Evolutionary conservation across 1,140 invertebrate genomes (phyloP).

Genomic region (Pseudomyrmex cubaensis): DNA sequence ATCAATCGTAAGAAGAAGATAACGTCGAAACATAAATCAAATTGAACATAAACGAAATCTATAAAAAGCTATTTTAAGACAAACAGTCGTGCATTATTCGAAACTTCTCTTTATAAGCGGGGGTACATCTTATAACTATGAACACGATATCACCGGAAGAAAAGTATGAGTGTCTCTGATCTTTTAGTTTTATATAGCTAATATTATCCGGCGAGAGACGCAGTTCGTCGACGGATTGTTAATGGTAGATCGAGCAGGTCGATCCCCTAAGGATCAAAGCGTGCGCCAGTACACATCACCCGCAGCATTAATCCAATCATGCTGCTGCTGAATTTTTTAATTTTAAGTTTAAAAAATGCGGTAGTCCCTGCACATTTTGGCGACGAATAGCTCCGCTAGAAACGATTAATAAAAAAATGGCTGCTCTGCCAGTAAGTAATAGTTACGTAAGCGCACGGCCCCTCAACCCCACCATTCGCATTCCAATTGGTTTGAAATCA

Average conservation of each 20-base stretch:
- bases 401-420: slow-evolving; percentile 26
- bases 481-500: slow-evolving; percentile 58
- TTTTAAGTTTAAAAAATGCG: slow-evolving; percentile 33
- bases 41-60: not conserved
- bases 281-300: slow-evolving; percentile 47
- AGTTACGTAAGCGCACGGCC: slow-evolving; percentile 75
- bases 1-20: slow-evolving; percentile 11
- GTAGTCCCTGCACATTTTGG: slow-evolving; percentile 24
- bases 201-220: slow-evolving; percentile 27
- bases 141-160: slow-evolving; percentile 74
- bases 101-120: slow-evolving; percentile 2
- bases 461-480: slow-evolving; percentile 80
- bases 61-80: slow-evolving; percentile 11
- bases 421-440: slow-evolving; percentile 65
- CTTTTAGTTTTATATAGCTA: slow-evolving; percentile 46
- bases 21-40: not conserved
- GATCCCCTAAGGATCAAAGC: slow-evolving; percentile 59
- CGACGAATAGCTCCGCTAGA: slow-evolving; percentile 51
- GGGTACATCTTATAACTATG: slow-evolving; percentile 65
- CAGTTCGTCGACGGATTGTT: slow-evolving; percentile 58
- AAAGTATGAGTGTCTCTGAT: slow-evolving; percentile 54
- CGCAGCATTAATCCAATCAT: slow-evolving; percentile 67
- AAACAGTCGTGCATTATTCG: not conserved
- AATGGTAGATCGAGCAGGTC: slow-evolving; percentile 57
- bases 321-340: slow-evolving; percentile 45